A percentile compares a stretch with the other conserved stretches of the same genome.
Conservation (phyloP, 2,797 vertebrate species). For the Coregonus sp. region DNA sequence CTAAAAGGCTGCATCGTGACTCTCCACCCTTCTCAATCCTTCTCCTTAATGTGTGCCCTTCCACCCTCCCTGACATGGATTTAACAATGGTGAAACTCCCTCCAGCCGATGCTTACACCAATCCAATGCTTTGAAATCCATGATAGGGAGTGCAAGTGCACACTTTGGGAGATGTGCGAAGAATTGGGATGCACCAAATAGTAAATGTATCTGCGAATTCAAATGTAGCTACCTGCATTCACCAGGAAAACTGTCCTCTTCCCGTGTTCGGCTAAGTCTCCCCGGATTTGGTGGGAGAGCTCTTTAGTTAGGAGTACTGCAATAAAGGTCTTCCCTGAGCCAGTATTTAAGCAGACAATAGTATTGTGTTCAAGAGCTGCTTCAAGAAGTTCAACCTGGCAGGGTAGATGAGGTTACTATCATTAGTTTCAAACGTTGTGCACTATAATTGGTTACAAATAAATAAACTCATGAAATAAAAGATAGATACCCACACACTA, state of each 20-base stretch:
- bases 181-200: background rate
- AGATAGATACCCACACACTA: background rate
- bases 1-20: no score
- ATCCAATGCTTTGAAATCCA: background rate
- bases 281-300: slow-evolving; percentile 98
- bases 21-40: no score
- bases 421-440: no score
- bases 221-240: slow-evolving; percentile 83
- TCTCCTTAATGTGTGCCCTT: background rate
- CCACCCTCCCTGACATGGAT: background rate
- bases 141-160: background rate
- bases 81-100: background rate
- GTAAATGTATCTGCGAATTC: background rate
- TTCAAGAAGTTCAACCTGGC: slow-evolving; percentile 99
- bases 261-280: slow-evolving; percentile 82
- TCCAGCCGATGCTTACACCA: background rate
- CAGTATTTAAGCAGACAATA: slow-evolving; percentile 99
- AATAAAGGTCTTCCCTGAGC: slow-evolving; percentile 99
- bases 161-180: background rate
- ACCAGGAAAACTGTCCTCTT: slow-evolving; percentile 96
- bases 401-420: slow-evolving; percentile 10
- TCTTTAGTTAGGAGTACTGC: slow-evolving; percentile 99
- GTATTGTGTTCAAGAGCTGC: slow-evolving; percentile 99
- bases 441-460: no score
- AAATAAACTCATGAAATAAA: background rate